A percentile compares a stretch with the other conserved stretches of the same genome.
These are phyloP conservation scores for Rhaphigaster nebulosa DNA, from an alignment of 2,888 invertebrate species.

Conservation along the genomic window DNA sequence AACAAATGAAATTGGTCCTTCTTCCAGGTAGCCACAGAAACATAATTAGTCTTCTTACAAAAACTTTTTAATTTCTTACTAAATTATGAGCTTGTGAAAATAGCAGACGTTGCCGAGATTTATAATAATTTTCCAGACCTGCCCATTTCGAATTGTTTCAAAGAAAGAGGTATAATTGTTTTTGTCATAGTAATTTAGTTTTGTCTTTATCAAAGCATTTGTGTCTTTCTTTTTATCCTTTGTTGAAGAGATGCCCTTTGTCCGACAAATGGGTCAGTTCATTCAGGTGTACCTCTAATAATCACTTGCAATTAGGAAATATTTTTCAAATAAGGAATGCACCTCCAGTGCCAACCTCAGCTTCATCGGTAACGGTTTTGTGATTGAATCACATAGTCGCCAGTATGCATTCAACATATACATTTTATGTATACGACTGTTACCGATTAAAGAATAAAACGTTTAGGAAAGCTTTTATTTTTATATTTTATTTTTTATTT, in stretches of 20 bases:
- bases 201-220: not conserved
- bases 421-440: no score
- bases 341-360: not conserved
- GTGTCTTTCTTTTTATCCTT: constrained; percentile 3
- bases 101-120: not conserved
- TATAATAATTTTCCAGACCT: not conserved
- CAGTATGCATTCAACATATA: no score
- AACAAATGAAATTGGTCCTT: not conserved
- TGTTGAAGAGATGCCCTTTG: not conserved
- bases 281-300: constrained; percentile 3
- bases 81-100: not conserved
- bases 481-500: no score
- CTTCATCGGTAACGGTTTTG: not conserved
- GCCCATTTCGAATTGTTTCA: not conserved
- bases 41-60: not conserved
- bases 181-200: constrained; percentile 5
- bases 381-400: no score
- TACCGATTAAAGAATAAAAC: no score
- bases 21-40: not conserved
- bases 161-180: not conserved
- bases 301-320: not conserved
- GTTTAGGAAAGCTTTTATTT: no score
- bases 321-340: not conserved
- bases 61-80: not conserved
- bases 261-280: not conserved